These are phyloP conservation scores for Leptocoma aspasia DNA, from an alignment of 2,113 vertebrate species.

Conservation along the genomic window DNA sequence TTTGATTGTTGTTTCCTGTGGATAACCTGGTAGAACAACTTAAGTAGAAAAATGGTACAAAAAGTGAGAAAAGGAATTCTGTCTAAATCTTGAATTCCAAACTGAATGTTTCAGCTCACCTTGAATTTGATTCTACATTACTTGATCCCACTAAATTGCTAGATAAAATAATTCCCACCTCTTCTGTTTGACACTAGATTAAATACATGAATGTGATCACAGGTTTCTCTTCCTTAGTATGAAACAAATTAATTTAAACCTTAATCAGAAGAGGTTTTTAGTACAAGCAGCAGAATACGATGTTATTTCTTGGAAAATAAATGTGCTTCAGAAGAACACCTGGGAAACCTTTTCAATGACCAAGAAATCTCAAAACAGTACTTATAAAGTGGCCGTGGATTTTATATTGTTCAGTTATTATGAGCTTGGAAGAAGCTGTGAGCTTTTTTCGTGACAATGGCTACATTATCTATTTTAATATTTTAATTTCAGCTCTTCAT, in stretches of 20 bases:
- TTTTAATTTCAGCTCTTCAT: neutral
- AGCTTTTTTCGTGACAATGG: neutral
- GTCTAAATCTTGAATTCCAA: neutral
- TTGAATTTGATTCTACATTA: neutral
- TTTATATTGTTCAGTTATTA: neutral
- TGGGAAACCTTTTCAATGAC: neutral
- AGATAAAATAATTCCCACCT: neutral
- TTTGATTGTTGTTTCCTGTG: neutral
- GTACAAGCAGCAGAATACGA: neutral
- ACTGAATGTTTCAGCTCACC: neutral
- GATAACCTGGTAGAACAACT: neutral
- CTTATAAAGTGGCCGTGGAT: neutral
- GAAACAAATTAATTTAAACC: neutral
- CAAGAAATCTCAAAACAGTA: neutral
- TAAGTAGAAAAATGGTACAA: neutral
- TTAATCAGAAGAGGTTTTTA: neutral
- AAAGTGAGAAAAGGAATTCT: neutral
- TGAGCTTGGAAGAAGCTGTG: neutral
- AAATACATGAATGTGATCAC: neutral
- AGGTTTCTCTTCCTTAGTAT: neutral
- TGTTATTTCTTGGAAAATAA: neutral
- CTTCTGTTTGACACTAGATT: neutral
- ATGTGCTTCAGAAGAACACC: neutral
- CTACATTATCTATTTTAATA: neutral
- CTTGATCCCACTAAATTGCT: neutral